A percentile compares a stretch with the other conserved stretches of the same genome.
These are phyloP conservation scores for Rousettus madagascariensis DNA, from an alignment of 2,797 vertebrate genomes.

Conservation along the genomic window DNA sequence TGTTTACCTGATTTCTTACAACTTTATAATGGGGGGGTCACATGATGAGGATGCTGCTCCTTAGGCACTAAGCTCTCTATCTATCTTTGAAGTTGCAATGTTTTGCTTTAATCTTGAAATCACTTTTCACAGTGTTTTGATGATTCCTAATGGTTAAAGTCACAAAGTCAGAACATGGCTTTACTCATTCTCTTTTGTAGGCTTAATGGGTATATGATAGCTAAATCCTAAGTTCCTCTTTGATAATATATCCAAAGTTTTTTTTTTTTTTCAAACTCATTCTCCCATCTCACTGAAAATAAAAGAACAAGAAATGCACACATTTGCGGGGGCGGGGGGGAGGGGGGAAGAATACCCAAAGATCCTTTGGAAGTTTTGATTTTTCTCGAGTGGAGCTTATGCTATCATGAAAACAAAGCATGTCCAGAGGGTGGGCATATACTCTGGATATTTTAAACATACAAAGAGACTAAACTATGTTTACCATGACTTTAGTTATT, in stretches of 20 bases:
- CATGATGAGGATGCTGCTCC: not conserved
- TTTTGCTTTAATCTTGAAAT: slow-evolving; percentile 76
- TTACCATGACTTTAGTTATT: not conserved
- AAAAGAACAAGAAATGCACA: not conserved
- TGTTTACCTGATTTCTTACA: slow-evolving; percentile 38
- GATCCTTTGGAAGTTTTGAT: not conserved
- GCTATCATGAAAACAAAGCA: not conserved
- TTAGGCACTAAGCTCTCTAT: slow-evolving; percentile 9
- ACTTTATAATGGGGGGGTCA: slow-evolving; percentile 35
- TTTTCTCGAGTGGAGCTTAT: not conserved
- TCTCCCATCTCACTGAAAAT: slow-evolving; percentile 5
- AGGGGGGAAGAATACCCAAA: not conserved
- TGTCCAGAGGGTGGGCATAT: not conserved
- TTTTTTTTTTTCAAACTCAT: slow-evolving; percentile 33
- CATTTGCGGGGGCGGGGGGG: fast-evolving
- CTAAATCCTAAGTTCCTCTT: slow-evolving; percentile 3
- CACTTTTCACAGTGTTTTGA: slow-evolving; percentile 54
- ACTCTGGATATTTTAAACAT: not conserved
- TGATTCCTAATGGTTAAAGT: slow-evolving; percentile 64
- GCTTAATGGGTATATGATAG: slow-evolving; percentile 56
- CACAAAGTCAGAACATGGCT: slow-evolving; percentile 56
- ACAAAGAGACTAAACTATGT: not conserved
- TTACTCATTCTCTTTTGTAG: slow-evolving; percentile 36
- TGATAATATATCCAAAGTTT: not conserved
- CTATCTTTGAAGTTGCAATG: slow-evolving; percentile 70